Evolutionary conservation across 2,113 vertebrate species (phyloP), one percentile per base, ranked within the genome.

Genomic region (Rhabdornis inornatus): DNA sequence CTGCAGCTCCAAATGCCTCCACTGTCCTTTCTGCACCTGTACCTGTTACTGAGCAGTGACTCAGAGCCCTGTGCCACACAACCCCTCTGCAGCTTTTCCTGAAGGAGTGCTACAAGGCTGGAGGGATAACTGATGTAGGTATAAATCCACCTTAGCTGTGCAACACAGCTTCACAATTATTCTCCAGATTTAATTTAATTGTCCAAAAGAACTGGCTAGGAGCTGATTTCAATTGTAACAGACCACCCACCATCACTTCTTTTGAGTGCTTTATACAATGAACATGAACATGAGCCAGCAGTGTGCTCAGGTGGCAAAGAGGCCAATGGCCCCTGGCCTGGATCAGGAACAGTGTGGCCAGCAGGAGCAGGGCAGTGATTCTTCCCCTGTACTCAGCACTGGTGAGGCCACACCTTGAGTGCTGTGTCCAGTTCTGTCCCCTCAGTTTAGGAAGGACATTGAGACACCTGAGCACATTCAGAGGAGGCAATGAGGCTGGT

Each of bases 391-490:
- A 1, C 44, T 19, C 0, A 1, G 27, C 55, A 30, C n/a, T 37
- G 33, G 25, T 59, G 72, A 47, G 55, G 9, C 5, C 10, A 13
- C 64, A n/a, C 42, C 64, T 25, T 0, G 24, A 27, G 23, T 20
- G n/a, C 47, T 69, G 47, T 37, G 45, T 9, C 47, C 47, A 39
- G 35, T 9, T 39, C 49, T 70, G 68, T 11, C 11, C 27, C 35
- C 68, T 39, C 68, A 31, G 35, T 70, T 30, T 39, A 11, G 47
- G 47, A 16, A 70, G 66, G 66, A 52, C 1, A 0, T 22, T 52
- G 66, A 39, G 47, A 23, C 0, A 1, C 10, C 12, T 1, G 2
- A 39, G 11, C 6, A 2, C 1, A 0, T 39, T 47, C 35, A 39
- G n/a, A 69, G 47, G 3, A 6, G 47, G 19, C 25, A 50, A 8